Evolutionary conservation across 1,140 invertebrate species (phyloP).

Genomic region (Drosophila trapezifrons): DNA sequence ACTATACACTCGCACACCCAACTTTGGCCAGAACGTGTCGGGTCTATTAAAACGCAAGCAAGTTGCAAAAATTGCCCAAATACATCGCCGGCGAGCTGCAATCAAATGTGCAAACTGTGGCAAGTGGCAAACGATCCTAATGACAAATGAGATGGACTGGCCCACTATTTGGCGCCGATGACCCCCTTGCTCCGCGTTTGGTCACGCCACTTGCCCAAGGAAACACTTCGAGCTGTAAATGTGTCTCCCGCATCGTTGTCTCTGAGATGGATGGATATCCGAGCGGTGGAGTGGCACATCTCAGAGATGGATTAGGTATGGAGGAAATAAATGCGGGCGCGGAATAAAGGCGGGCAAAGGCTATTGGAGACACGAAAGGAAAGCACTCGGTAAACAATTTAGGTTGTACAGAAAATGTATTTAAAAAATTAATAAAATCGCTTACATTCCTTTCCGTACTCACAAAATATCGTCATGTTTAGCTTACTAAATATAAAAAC

Average conservation of each 20-base stretch:
- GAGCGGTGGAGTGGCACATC: conserved; percentile 11
- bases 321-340: conserved; percentile 1
- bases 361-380: too few species aligned
- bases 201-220: conserved; percentile 54
- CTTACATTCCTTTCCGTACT: too few species aligned
- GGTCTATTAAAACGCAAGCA: conserved; percentile 41
- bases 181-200: conserved; percentile 50
- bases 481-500: too few species aligned
- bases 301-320: conserved; percentile 7
- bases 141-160: conserved; percentile 53
- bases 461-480: too few species aligned
- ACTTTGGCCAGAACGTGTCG: conserved; percentile 40
- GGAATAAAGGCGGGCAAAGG: background rate
- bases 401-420: background rate
- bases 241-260: conserved; percentile 44
- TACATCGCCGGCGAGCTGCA: conserved; percentile 30
- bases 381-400: background rate
- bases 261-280: conserved; percentile 38
- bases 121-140: conserved; percentile 43
- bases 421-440: background rate
- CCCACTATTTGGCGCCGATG: conserved; percentile 48
- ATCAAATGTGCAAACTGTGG: conserved; percentile 55
- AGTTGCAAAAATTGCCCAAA: conserved; percentile 53
- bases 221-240: conserved; percentile 50
- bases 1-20: conserved; percentile 14